Percentiles rank a stretch among this genome's conserved stretches.
Evolutionary conservation across 2,888 invertebrate species (phyloP).

Genomic region (Pseudanteris insignis): DNA sequence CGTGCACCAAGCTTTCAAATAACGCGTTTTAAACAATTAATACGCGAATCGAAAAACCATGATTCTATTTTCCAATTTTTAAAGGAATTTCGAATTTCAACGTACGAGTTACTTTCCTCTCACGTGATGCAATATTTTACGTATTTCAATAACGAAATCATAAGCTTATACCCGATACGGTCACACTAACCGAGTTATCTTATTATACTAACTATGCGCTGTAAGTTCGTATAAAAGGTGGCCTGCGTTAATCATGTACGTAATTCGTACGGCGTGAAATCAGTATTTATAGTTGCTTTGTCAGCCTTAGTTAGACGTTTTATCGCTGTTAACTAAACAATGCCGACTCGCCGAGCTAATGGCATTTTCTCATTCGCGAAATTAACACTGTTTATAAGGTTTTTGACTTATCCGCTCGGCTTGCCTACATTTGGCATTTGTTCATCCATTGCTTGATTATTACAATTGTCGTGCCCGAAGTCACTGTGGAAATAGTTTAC

Average conservation of each 20-base stretch:
- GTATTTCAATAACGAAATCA: conserved; percentile 41
- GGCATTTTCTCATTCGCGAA: too few relatives aligned
- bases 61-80: conserved; percentile 28
- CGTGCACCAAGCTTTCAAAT: too few relatives aligned
- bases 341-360: too few relatives aligned
- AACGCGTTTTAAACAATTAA: conserved; percentile 13
- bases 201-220: conserved; percentile 42
- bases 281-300: conserved; percentile 13
- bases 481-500: too few relatives aligned
- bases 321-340: too few relatives aligned
- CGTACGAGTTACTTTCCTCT: conserved; percentile 23
- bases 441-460: too few relatives aligned
- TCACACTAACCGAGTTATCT: conserved; percentile 37
- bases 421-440: too few relatives aligned
- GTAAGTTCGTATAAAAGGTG: conserved; percentile 40
- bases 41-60: conserved; percentile 10
- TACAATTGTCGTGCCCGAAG: too few relatives aligned
- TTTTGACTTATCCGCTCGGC: too few relatives aligned
- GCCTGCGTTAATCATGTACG: conserved; percentile 27
- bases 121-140: conserved; percentile 34
- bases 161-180: conserved; percentile 39
- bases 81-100: conserved; percentile 18
- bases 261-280: conserved; percentile 15
- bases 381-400: too few relatives aligned
- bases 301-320: too few relatives aligned